Conservation (phyloP, 37 sponge, comb jelly and placozoan species). For the Diacarnus erythraeanus region DNA sequence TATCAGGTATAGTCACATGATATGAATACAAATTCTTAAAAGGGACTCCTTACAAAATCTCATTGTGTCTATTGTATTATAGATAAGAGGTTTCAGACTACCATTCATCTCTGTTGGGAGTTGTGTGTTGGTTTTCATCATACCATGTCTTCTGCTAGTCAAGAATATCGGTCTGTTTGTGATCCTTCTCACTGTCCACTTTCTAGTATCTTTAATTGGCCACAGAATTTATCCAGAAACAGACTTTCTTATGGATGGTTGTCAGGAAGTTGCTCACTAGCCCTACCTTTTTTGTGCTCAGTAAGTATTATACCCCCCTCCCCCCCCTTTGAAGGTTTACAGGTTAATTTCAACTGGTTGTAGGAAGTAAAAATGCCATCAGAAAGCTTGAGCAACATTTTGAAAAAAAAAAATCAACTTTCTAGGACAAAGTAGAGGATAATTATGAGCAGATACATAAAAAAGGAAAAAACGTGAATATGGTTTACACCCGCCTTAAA, state of each 20-base stretch:
- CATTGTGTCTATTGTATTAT: neutral
- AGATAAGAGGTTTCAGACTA: slow-evolving; percentile 52
- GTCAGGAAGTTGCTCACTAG: slow-evolving; percentile 20
- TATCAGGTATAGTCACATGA: neutral
- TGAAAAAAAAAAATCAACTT: too few relatives aligned
- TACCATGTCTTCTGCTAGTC: neutral
- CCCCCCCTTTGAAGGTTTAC: too few relatives aligned
- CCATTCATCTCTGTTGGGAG: slow-evolving; percentile 37
- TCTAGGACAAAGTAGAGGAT: too few relatives aligned
- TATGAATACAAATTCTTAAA: too few relatives aligned
- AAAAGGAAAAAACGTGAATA: too few relatives aligned
- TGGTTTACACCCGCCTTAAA: too few relatives aligned
- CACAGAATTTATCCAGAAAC: neutral
- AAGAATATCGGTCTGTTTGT: neutral
- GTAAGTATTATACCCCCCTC: slow-evolving; percentile 15
- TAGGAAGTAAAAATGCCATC: too few relatives aligned
- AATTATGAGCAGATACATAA: too few relatives aligned
- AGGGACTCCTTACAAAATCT: too few relatives aligned
- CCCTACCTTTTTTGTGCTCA: slow-evolving; percentile 19
- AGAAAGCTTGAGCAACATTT: too few relatives aligned
- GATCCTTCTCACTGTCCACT: too few relatives aligned
- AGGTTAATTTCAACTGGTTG: too few relatives aligned
- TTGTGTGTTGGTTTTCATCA: slow-evolving; percentile 10
- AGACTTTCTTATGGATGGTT: neutral
- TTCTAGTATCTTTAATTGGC: neutral